Evolutionary conservation across 2,888 invertebrate genomes (phyloP), one percentile per base, ranked within the genome.

Genomic region (Philhelius pedissequus): DNA sequence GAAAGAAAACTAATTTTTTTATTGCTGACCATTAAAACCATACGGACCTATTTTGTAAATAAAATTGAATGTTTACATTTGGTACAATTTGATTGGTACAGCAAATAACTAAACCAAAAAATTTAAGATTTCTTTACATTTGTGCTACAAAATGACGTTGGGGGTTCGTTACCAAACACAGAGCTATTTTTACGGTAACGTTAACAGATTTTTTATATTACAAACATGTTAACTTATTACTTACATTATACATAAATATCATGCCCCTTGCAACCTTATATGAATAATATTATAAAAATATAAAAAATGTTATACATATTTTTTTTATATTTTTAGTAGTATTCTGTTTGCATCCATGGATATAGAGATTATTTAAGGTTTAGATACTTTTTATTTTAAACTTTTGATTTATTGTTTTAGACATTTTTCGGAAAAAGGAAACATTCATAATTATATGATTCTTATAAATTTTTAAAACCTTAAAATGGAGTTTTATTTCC

Each of bases 121-220:
- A n/a, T n/a, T n/a, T n/a, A n/a, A n/a, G n/a, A n/a, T n/a, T n/a
- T n/a, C n/a, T n/a, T n/a, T n/a, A n/a, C n/a, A n/a, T n/a, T n/a
- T n/a, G n/a, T n/a, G n/a, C n/a, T 1, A 40, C 3, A 8, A 15
- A 40, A 13, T 13, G 1, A 11, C 20, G 48, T 22, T 25, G 22
- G 8, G 25, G 13, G n/a, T 25, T 48, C 22, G 13, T 6, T n/a
- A n/a, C n/a, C 9, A 48, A 22, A 2, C 58, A 64, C 35, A 68
- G 52, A 60, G 40, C 35, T 43, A 66, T 66, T 66, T 68, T 22
- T 38, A 58, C 22, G 20, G 8, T 38, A 58, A 48, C 43, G 32
- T 77, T 62, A 20, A 66, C 58, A 79, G 56, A 78, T 15, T 50
- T n/a, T 58, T 66, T 79, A 73, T 79, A 43, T 43, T 58, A 43